These are phyloP conservation scores for Cosmia pyralina DNA, from an alignment of 2,888 invertebrate genomes.

Conservation along the genomic window DNA sequence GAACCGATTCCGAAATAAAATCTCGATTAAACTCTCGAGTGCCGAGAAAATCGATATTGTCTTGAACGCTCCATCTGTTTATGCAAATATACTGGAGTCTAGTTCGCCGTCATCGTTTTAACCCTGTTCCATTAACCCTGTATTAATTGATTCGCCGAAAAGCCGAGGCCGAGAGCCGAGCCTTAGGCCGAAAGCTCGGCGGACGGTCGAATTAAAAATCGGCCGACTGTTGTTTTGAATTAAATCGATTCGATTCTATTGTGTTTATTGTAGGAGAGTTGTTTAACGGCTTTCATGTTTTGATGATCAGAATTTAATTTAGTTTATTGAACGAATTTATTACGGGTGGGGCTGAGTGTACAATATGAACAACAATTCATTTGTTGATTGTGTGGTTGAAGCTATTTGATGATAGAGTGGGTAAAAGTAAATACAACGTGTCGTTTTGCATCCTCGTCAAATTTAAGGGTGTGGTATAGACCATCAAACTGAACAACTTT, in stretches of 20 bases:
- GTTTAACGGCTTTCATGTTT: constrained; percentile 45
- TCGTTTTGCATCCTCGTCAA: no score
- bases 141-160: constrained; percentile 64
- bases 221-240: constrained; percentile 39
- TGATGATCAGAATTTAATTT: constrained; percentile 47
- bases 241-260: constrained; percentile 32
- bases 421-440: no score
- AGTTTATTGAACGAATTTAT: constrained; percentile 46
- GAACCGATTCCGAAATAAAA: constrained; percentile 43
- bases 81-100: constrained; percentile 63
- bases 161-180: constrained; percentile 50
- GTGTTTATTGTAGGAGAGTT: constrained; percentile 41
- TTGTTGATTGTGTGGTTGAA: constrained; percentile 22
- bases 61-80: constrained; percentile 62
- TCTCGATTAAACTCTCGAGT: constrained; percentile 41
- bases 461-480: no score
- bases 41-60: constrained; percentile 45
- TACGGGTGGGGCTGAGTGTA: constrained; percentile 2
- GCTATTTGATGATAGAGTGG: not conserved
- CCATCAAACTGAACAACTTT: no score
- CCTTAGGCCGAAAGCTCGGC: constrained; percentile 50
- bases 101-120: constrained; percentile 58
- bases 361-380: constrained; percentile 23
- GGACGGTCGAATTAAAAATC: constrained; percentile 48
- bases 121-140: constrained; percentile 64